Conservation (phyloP, 2,797 vertebrate species). For the Coregonus sp. region DNA sequence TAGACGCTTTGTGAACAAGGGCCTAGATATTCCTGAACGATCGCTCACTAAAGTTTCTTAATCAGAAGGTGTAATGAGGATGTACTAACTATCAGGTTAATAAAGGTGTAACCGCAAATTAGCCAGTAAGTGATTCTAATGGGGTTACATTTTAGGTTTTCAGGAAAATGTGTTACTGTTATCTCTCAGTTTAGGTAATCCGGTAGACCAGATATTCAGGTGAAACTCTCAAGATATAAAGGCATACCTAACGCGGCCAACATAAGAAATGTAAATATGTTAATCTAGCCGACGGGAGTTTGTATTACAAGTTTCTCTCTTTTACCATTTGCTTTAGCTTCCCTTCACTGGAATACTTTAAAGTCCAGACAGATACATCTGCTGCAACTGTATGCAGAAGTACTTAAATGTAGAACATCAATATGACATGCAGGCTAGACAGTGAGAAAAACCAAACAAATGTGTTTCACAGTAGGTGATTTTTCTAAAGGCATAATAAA, state of each 20-base stretch:
- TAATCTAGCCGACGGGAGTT: slow-evolving; percentile 26
- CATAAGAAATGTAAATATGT: slow-evolving; percentile 26
- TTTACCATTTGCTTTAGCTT: neutral
- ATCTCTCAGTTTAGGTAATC: slow-evolving; percentile 83
- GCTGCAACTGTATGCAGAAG: neutral
- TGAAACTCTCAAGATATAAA: slow-evolving; percentile 71
- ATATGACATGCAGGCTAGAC: neutral
- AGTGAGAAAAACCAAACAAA: slow-evolving; percentile 1
- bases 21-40: neutral
- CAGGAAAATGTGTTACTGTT: slow-evolving; percentile 67
- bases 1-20: too few species aligned
- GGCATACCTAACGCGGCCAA: neutral
- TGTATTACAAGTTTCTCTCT: neutral
- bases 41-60: neutral
- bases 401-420: slow-evolving; percentile 50
- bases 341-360: neutral
- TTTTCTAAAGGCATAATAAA: slow-evolving; percentile 3
- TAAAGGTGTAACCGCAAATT: slow-evolving; percentile 24
- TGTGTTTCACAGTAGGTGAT: neutral
- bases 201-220: slow-evolving; percentile 79
- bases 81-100: slow-evolving; percentile 11
- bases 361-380: neutral
- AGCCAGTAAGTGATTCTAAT: slow-evolving; percentile 7
- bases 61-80: slow-evolving; percentile 15
- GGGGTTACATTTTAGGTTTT: slow-evolving; percentile 46